These are phyloP conservation scores for Acropternis orthonyx DNA, from an alignment of 2,797 vertebrate species.

Conservation along the genomic window DNA sequence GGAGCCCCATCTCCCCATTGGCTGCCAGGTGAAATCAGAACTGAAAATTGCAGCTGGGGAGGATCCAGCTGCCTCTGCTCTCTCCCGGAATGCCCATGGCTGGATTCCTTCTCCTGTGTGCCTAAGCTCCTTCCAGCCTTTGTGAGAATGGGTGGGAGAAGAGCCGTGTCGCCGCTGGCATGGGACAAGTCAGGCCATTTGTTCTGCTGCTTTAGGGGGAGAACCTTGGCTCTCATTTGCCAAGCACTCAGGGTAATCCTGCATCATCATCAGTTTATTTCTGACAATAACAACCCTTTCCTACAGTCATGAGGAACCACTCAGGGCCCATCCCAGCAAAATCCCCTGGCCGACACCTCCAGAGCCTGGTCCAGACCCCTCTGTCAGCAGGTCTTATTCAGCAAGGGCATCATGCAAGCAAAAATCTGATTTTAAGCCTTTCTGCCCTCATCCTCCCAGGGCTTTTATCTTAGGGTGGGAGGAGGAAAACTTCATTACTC, in stretches of 20 bases:
- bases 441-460: background rate
- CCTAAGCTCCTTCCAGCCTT: background rate
- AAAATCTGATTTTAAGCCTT: background rate
- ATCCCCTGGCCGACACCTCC: background rate
- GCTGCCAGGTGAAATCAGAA: background rate
- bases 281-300: background rate
- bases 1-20: accelerated
- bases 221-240: background rate
- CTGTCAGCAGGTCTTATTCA: background rate
- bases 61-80: background rate
- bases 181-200: background rate
- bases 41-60: background rate
- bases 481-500: background rate
- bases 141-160: background rate
- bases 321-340: background rate
- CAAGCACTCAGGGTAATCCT: background rate
- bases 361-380: background rate
- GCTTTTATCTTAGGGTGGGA: background rate
- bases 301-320: accelerated
- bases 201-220: background rate
- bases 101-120: accelerated
- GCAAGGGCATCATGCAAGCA: background rate
- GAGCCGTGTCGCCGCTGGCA: accelerated
- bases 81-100: accelerated
- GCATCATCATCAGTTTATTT: background rate